A percentile compares a stretch with the other conserved stretches of the same genome.
These are phyloP conservation scores for Hylaeus anthracinus DNA, from an alignment of 1,140 invertebrate genomes.

Conservation along the genomic window DNA sequence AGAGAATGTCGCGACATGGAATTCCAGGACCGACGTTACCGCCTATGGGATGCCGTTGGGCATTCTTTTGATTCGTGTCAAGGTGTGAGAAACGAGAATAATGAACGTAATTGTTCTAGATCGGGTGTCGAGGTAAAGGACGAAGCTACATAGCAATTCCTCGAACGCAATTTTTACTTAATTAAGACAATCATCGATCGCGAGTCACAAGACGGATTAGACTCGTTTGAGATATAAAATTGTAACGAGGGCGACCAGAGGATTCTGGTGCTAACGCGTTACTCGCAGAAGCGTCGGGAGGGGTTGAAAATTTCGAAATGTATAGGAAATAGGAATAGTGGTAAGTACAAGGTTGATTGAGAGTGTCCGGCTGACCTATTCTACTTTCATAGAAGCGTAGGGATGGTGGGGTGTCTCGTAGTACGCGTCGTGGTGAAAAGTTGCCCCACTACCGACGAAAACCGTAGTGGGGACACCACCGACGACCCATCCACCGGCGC, in stretches of 20 bases:
- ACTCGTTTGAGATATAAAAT: neutral
- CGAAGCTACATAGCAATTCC: too few species aligned
- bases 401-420: slow-evolving; percentile 2
- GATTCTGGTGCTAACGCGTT: too few species aligned
- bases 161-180: too few species aligned
- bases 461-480: neutral
- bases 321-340: slow-evolving; percentile 16
- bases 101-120: slow-evolving; percentile 1
- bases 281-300: neutral
- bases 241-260: too few species aligned
- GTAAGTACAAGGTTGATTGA: slow-evolving; percentile 31
- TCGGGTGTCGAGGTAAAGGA: neutral
- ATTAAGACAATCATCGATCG: neutral
- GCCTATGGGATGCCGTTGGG: too few species aligned
- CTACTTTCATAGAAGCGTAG: slow-evolving; percentile 10
- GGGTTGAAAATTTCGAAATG: slow-evolving; percentile 27
- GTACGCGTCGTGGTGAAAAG: slow-evolving; percentile 18
- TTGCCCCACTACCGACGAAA: slow-evolving; percentile 14
- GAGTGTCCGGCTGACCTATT: slow-evolving; percentile 42
- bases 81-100: slow-evolving; percentile 33
- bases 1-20: slow-evolving; percentile 5
- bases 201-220: neutral
- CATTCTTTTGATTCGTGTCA: slow-evolving; percentile 43
- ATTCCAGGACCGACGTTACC: slow-evolving; percentile 12
- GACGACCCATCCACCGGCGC: neutral